Conservation (phyloP, 2,797 vertebrate species). For the Coilia nasus region DNA sequence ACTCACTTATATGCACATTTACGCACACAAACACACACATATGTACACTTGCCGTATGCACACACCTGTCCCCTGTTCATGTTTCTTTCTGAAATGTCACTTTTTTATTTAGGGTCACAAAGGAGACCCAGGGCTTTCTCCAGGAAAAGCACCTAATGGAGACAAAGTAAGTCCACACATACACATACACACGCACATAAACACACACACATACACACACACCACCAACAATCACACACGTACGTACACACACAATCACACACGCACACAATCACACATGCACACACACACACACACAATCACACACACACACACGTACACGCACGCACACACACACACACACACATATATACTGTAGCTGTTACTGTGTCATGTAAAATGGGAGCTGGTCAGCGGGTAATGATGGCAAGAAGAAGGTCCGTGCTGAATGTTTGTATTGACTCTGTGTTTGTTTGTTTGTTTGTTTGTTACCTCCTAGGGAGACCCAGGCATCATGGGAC, state of each 20-base stretch:
- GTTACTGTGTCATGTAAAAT: too few relatives aligned
- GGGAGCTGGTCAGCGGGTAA: neutral
- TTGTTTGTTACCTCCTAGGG: slow-evolving; percentile 76
- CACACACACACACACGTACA: neutral
- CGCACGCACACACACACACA: neutral
- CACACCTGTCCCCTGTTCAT: slow-evolving; percentile 24
- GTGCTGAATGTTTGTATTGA: neutral
- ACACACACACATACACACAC: too few relatives aligned
- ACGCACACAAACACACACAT: neutral
- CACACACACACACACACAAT: neutral
- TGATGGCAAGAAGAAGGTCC: too few relatives aligned
- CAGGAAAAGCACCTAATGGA: slow-evolving; percentile 88
- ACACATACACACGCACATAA: neutral
- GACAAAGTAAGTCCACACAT: slow-evolving; percentile 80
- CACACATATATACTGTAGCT: neutral
- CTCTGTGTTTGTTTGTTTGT: neutral
- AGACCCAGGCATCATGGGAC: slow-evolving; percentile 84
- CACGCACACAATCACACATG: neutral
- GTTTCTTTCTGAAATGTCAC: slow-evolving; percentile 7
- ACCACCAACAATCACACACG: too few relatives aligned
- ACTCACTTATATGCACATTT: neutral
- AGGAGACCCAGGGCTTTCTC: slow-evolving; percentile 92
- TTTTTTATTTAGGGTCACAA: slow-evolving; percentile 84
- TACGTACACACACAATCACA: too few relatives aligned
- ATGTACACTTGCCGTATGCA: neutral